Conservation (phyloP, 2,113 vertebrate genomes). For the Syrmaticus mikado region DNA sequence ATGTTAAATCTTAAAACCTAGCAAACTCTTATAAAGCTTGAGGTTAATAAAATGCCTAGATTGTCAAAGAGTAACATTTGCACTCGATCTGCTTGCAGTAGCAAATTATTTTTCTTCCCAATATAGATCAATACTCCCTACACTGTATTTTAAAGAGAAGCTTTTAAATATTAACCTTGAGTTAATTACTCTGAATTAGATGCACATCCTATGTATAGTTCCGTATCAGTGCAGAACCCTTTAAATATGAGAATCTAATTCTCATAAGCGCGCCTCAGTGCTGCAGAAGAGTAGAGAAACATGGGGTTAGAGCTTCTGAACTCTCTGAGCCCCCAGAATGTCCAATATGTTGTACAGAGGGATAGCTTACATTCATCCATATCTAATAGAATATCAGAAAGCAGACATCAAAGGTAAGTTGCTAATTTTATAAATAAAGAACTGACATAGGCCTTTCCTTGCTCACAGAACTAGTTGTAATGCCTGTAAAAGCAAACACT, state of each 20-base stretch:
- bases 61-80: background rate
- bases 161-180: background rate
- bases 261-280: background rate
- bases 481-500: background rate
- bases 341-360: background rate
- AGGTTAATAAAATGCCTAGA: background rate
- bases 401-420: background rate
- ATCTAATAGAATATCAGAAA: background rate
- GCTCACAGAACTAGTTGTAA: background rate
- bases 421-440: background rate
- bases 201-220: background rate
- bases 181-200: background rate
- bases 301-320: fast-evolving
- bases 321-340: background rate
- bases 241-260: background rate
- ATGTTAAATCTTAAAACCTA: background rate
- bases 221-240: background rate
- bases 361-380: background rate
- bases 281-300: background rate
- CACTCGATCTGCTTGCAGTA: background rate
- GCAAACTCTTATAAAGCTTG: background rate
- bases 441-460: background rate
- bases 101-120: background rate
- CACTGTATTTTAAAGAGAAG: background rate
- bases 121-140: background rate